Evolutionary conservation across 2,888 invertebrate species (phyloP).

Genomic region (Pollenia angustigena): DNA sequence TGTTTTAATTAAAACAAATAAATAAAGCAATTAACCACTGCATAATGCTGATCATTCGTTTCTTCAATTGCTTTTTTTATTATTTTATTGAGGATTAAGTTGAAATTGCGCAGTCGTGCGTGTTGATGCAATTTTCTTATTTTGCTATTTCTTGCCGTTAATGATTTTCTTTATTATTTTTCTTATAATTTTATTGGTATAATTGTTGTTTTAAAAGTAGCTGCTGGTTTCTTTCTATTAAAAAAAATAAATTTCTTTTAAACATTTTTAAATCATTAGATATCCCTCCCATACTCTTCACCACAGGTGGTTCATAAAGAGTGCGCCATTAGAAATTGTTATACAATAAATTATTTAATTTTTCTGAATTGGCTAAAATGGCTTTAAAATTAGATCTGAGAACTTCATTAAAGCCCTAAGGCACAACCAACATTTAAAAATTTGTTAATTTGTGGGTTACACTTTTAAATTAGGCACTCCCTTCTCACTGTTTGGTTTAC

Average conservation of each 20-base stretch:
- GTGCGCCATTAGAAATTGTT: too few relatives aligned
- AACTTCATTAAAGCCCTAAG: too few relatives aligned
- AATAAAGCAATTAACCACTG: constrained; percentile 38
- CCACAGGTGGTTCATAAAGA: not conserved
- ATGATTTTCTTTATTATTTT: constrained; percentile 2
- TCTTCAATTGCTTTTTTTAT: constrained; percentile 72
- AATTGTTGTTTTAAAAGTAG: not conserved
- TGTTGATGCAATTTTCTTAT: constrained; percentile 60
- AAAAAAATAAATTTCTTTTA: constrained; percentile 2
- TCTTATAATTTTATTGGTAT: not conserved
- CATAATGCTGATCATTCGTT: constrained; percentile 48
- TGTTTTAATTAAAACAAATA: constrained; percentile 19
- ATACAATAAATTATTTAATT: too few relatives aligned
- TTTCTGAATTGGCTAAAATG: too few relatives aligned
- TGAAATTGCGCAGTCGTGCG: constrained; percentile 71
- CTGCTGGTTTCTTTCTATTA: not conserved
- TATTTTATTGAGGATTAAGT: constrained; percentile 55
- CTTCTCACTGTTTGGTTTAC: not conserved
- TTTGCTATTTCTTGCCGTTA: not conserved
- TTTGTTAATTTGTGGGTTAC: too few relatives aligned
- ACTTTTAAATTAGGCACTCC: not conserved
- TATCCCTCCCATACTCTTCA: constrained; percentile 1
- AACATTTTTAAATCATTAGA: constrained; percentile 24
- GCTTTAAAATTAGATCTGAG: too few relatives aligned
- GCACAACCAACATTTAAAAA: too few relatives aligned